Evolutionary conservation across 1,140 invertebrate species (phyloP).

Genomic region (Muscidifurax raptorellus): DNA sequence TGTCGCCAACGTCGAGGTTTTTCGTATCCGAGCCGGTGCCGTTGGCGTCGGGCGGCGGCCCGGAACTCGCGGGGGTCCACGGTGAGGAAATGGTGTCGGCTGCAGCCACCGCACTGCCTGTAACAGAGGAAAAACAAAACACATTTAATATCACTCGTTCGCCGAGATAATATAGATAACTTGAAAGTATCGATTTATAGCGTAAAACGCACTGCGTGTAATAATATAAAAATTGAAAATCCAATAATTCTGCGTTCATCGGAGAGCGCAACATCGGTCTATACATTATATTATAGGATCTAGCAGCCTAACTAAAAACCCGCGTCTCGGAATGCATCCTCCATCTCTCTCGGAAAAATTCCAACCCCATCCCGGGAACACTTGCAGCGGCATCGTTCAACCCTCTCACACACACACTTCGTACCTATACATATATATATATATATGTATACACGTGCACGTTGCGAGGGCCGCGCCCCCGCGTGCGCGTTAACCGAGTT

Average conservation of each 20-base stretch:
- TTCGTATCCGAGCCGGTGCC: conserved; percentile 87
- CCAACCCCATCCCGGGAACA: background rate
- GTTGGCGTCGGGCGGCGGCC: conserved; percentile 84
- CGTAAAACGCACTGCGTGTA: too few species aligned
- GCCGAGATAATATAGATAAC: background rate
- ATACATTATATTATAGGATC: background rate
- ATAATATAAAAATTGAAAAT: background rate
- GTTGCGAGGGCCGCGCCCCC: background rate
- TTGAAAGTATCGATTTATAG: too few species aligned
- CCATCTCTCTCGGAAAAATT: background rate
- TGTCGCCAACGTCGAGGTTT: conserved; percentile 89
- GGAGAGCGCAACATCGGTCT: background rate
- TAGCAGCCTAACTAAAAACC: background rate
- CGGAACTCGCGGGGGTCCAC: conserved; percentile 86
- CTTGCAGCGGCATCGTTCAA: background rate
- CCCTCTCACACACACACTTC: background rate
- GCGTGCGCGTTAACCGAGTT: conserved; percentile 16
- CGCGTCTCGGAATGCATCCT: background rate
- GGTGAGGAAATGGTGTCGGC: conserved; percentile 91
- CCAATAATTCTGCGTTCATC: background rate
- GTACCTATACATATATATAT: too few species aligned
- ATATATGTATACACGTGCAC: too few species aligned
- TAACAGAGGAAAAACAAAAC: conserved; percentile 59
- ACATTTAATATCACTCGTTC: conserved; percentile 5
- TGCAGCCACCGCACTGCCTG: conserved; percentile 83